These are phyloP conservation scores for Zaprionus gabonicus DNA, from an alignment of 1,140 invertebrate species.

Conservation along the genomic window DNA sequence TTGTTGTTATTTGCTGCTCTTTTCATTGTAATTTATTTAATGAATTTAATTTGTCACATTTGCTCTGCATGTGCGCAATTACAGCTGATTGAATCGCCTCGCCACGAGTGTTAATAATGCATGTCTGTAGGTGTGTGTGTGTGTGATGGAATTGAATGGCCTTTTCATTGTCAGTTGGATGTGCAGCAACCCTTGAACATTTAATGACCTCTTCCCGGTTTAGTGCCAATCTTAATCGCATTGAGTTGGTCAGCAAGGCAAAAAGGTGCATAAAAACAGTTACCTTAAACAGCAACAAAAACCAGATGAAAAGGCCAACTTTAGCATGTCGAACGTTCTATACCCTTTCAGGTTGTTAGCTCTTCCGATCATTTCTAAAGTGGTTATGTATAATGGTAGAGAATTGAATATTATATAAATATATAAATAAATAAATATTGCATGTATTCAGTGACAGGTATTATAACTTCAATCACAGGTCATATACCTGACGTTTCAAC, in stretches of 20 bases:
- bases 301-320: too few species aligned
- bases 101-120: slow-evolving; percentile 6
- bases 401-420: too few species aligned
- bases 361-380: too few species aligned
- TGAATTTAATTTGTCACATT: slow-evolving; percentile 40
- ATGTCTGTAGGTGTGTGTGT: neutral
- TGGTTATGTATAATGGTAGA: too few species aligned
- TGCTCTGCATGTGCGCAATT: slow-evolving; percentile 21
- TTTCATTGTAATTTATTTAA: slow-evolving; percentile 36
- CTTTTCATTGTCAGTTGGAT: slow-evolving; percentile 52
- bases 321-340: too few species aligned
- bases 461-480: too few species aligned
- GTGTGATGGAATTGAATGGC: slow-evolving; percentile 38
- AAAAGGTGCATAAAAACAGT: slow-evolving; percentile 13
- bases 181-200: slow-evolving; percentile 47
- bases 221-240: slow-evolving; percentile 19
- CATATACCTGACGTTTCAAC: too few species aligned
- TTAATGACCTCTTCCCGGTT: slow-evolving; percentile 31
- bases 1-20: slow-evolving; percentile 3
- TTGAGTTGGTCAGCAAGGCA: slow-evolving; percentile 2
- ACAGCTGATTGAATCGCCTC: slow-evolving; percentile 34
- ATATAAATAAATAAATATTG: too few species aligned
- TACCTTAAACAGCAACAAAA: neutral
- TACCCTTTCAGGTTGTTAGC: too few species aligned
- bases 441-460: too few species aligned